Conservation (phyloP, 2,113 vertebrate genomes). For the Emydura subglobosa region DNA sequence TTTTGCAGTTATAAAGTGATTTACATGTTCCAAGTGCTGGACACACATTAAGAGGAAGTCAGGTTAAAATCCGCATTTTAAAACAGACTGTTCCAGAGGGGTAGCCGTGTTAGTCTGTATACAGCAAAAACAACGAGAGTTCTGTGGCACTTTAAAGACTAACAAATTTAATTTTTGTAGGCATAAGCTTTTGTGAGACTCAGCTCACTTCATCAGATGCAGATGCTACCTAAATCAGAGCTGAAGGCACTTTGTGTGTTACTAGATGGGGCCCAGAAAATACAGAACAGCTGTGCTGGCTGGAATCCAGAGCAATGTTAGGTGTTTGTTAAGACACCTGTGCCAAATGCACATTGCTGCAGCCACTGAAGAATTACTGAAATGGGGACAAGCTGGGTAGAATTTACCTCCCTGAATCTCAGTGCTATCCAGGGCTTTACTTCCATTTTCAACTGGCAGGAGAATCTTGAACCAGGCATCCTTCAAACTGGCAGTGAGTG, state of each 20-base stretch:
- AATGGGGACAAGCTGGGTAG: not conserved
- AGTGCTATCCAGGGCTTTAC: not conserved
- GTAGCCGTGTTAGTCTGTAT: not conserved
- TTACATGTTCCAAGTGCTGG: not conserved
- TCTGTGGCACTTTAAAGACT: too few relatives aligned
- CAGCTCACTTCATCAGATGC: too few relatives aligned
- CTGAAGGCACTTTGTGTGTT: not conserved
- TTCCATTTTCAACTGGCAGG: not conserved
- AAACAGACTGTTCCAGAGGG: rapidly evolving
- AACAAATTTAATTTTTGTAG: too few relatives aligned
- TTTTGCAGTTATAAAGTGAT: not conserved
- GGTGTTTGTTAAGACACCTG: not conserved
- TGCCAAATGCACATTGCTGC: not conserved
- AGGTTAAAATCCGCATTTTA: not conserved
- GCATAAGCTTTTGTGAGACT: too few relatives aligned
- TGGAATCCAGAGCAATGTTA: rapidly evolving
- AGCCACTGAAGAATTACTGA: not conserved
- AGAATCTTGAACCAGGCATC: not conserved
- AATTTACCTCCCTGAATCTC: not conserved
- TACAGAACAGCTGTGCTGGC: not conserved
- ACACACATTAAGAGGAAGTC: rapidly evolving
- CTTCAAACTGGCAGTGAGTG: not conserved
- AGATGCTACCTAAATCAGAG: not conserved
- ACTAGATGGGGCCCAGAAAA: not conserved
- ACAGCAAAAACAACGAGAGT: too few relatives aligned